Percentiles rank a stretch among this genome's conserved stretches.
Evolutionary conservation across 2,113 vertebrate species (phyloP).

Genomic region (Agelaius tricolor): DNA sequence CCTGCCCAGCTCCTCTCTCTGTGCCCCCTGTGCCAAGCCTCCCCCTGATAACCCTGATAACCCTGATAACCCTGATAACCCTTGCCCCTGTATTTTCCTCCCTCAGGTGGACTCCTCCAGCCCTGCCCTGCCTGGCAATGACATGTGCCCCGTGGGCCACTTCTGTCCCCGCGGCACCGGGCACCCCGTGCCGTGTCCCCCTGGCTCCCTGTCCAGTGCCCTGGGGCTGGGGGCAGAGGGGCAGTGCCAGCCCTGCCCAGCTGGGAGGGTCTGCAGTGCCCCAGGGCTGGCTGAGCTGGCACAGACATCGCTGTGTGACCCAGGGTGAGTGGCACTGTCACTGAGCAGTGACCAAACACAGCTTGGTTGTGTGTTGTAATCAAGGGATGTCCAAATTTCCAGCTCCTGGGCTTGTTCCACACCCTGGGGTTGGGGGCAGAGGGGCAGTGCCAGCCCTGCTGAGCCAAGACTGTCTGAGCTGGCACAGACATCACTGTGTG

Average conservation of each 20-base stretch:
- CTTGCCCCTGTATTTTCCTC: not conserved
- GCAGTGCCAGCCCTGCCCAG: slow-evolving; percentile 83
- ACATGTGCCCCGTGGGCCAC: slow-evolving; percentile 84
- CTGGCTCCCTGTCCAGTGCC: slow-evolving; percentile 80
- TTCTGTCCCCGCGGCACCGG: slow-evolving; percentile 83
- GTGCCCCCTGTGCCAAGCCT: too few species aligned
- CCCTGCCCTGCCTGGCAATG: slow-evolving; percentile 62
- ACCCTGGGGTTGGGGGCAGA: slow-evolving; percentile 70
- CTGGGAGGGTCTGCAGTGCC: slow-evolving; percentile 81
- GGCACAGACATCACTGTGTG: slow-evolving; percentile 74
- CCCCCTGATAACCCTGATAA: not conserved
- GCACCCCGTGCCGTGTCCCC: slow-evolving; percentile 82
- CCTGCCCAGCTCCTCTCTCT: not conserved
- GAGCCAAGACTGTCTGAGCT: slow-evolving; percentile 73
- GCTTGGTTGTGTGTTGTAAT: too few species aligned
- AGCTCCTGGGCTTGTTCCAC: too few species aligned
- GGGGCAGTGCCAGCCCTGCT: slow-evolving; percentile 81
- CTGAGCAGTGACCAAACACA: too few species aligned
- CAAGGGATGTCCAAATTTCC: too few species aligned
- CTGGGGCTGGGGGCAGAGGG: slow-evolving; percentile 72
- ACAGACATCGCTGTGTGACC: slow-evolving; percentile 74
- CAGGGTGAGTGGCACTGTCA: slow-evolving; percentile 73
- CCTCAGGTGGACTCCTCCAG: slow-evolving; percentile 77
- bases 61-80: rapidly evolving
- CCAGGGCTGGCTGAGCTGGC: slow-evolving; percentile 76